Evolutionary conservation across 1,140 invertebrate species (phyloP).

Genomic region (Caenorhabditis brenneri): DNA sequence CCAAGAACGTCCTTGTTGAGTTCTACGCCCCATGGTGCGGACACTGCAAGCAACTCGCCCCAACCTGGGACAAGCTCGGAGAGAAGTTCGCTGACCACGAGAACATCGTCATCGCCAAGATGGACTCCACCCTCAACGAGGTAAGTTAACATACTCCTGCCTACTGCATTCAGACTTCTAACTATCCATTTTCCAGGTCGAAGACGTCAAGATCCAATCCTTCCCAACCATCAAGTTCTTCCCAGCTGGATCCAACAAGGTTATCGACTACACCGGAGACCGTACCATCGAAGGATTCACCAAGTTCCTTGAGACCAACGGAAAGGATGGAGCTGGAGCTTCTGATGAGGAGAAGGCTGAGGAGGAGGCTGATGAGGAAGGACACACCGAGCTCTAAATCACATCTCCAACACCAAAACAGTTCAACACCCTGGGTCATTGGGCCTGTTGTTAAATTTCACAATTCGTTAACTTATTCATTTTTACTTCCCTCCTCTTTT

Average conservation of each 20-base stretch:
- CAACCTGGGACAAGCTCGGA: constrained; percentile 89
- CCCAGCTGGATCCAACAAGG: constrained; percentile 74
- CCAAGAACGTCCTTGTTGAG: constrained; percentile 93
- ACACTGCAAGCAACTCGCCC: constrained; percentile 93
- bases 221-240: constrained; percentile 97
- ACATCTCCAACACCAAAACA: background rate
- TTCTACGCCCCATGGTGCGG: constrained; percentile 88
- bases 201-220: constrained; percentile 86
- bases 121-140: constrained; percentile 97
- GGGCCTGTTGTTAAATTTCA: constrained; percentile 10
- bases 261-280: constrained; percentile 90
- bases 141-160: constrained; percentile 73
- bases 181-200: constrained; percentile 51
- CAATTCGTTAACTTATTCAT: constrained; percentile 21
- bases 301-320: constrained; percentile 86
- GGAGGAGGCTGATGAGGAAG: constrained; percentile 67
- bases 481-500: background rate
- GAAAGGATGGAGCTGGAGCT: constrained; percentile 75
- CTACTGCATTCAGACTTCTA: background rate
- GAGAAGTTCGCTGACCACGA: constrained; percentile 84
- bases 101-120: constrained; percentile 91
- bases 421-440: background rate
- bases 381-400: constrained; percentile 62
- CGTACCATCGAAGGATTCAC: constrained; percentile 89
- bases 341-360: constrained; percentile 69